phyloP scores from a whole-genome alignment of 92 coral and sea anemone genomes.

The Palythoa caribaeorum region DNA sequence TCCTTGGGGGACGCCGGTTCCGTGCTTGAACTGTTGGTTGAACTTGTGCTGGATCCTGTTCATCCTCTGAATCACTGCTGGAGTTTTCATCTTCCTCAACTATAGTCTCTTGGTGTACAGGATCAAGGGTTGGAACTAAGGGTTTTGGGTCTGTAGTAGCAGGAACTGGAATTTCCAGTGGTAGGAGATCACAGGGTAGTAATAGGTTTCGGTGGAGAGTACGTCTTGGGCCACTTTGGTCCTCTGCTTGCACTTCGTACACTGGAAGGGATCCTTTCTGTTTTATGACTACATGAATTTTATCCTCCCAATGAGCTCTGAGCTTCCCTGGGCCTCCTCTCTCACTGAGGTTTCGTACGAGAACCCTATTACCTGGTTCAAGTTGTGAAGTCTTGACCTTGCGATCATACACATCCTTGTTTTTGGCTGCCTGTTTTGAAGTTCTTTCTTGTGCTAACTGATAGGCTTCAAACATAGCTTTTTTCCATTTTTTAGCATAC shows the following conservation, averaged over 20 bases:
- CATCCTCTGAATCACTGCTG: conserved; percentile 71
- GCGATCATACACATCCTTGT: conserved; percentile 58
- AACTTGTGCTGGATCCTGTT: conserved; percentile 49
- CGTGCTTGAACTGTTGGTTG: neutral
- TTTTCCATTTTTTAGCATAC: conserved; percentile 69
- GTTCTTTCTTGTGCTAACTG: conserved; percentile 40
- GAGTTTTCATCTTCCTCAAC: conserved; percentile 41
- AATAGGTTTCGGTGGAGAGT: conserved; percentile 67
- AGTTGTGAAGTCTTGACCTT: conserved; percentile 43
- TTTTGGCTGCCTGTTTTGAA: conserved; percentile 14
- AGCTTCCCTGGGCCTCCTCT: conserved; percentile 78
- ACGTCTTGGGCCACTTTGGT: conserved; percentile 52
- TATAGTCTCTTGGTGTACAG: conserved; percentile 21
- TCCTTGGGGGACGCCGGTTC: conserved; percentile 22
- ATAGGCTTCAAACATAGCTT: conserved; percentile 70
- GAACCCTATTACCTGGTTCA: conserved; percentile 61
- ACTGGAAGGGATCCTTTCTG: conserved; percentile 61
- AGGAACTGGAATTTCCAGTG: conserved; percentile 43
- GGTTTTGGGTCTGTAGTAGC: neutral
- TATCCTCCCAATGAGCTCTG: conserved; percentile 70
- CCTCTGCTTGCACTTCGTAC: conserved; percentile 61
- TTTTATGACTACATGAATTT: conserved; percentile 48
- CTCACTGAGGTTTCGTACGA: conserved; percentile 65
- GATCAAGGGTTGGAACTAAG: conserved; percentile 1
- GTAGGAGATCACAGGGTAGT: conserved; percentile 70